Conservation (phyloP, 2,797 vertebrate species). For the Chaunax sp. region DNA sequence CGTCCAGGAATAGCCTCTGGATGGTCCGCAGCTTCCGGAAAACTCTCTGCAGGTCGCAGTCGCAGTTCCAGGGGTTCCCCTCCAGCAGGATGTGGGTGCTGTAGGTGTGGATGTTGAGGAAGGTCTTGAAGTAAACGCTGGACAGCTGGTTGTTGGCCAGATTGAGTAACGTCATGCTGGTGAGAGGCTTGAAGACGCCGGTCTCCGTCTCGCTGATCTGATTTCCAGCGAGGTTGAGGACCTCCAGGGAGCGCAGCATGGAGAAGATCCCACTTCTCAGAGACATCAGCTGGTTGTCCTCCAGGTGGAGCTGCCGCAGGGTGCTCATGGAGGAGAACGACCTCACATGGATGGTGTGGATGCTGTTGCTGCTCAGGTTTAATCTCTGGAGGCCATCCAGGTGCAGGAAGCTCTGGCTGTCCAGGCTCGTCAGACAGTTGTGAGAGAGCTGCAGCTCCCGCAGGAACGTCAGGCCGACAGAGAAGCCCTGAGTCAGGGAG, state of each 20-base stretch:
- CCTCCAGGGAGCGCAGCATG: constrained; percentile 84
- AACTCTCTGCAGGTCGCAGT: constrained; percentile 87
- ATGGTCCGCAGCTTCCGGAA: constrained; percentile 84
- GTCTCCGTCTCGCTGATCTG: constrained; percentile 71
- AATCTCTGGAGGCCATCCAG: constrained; percentile 83
- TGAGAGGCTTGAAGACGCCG: constrained; percentile 79
- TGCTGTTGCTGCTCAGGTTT: constrained; percentile 81
- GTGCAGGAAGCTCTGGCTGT: constrained; percentile 75
- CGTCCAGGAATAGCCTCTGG: constrained; percentile 83
- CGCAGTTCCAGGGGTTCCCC: constrained; percentile 86
- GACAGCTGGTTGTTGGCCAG: constrained; percentile 79
- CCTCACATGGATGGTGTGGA: constrained; percentile 75
- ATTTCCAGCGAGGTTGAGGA: constrained; percentile 83
- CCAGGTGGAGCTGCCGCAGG: constrained; percentile 82
- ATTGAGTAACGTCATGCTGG: constrained; percentile 81
- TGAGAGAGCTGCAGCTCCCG: constrained; percentile 81
- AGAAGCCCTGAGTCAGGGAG: constrained; percentile 78
- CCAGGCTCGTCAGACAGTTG: constrained; percentile 77
- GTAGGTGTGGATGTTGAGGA: constrained; percentile 83
- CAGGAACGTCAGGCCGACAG: constrained; percentile 77
- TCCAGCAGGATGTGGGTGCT: constrained; percentile 85
- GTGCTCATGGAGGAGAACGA: constrained; percentile 81
- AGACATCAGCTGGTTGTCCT: constrained; percentile 74
- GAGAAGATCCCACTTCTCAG: constrained; percentile 83
- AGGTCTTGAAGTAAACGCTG: constrained; percentile 81